Conservation (phyloP, 2,888 invertebrate genomes). For the Drosophila recens region DNA sequence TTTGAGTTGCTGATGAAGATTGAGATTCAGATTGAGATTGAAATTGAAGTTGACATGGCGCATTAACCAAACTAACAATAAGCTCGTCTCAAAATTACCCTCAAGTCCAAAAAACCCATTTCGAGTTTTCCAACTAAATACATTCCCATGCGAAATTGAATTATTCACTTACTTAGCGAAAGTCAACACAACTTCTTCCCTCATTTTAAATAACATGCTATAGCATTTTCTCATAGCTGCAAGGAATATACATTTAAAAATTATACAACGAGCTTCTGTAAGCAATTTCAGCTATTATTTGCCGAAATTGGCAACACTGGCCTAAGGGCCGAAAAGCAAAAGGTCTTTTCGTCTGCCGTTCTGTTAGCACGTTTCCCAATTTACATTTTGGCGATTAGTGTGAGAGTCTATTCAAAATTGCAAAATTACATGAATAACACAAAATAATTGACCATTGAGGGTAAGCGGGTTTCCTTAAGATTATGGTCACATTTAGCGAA, state of each 20-base stretch:
- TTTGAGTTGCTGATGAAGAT: not conserved
- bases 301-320: not conserved
- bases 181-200: slow-evolving; percentile 8
- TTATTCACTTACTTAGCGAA: slow-evolving; percentile 23
- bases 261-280: not conserved
- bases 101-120: not conserved
- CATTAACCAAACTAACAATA: slow-evolving; percentile 55
- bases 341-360: not conserved
- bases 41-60: slow-evolving; percentile 57
- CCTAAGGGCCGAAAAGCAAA: not conserved
- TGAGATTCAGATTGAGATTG: slow-evolving; percentile 31
- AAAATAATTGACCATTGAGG: not conserved
- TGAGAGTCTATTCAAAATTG: not conserved
- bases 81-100: slow-evolving; percentile 22
- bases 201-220: slow-evolving; percentile 2
- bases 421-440: not conserved
- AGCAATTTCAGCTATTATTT: not conserved
- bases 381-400: not conserved
- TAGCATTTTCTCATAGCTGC: slow-evolving; percentile 3
- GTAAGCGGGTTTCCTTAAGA: not conserved
- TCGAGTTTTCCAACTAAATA: not conserved
- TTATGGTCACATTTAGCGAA: not conserved
- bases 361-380: not conserved
- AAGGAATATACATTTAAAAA: slow-evolving; percentile 2
- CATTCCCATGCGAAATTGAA: slow-evolving; percentile 16